Conservation (phyloP, 2,888 invertebrate genomes). For the Nephrotoma flavescens region DNA sequence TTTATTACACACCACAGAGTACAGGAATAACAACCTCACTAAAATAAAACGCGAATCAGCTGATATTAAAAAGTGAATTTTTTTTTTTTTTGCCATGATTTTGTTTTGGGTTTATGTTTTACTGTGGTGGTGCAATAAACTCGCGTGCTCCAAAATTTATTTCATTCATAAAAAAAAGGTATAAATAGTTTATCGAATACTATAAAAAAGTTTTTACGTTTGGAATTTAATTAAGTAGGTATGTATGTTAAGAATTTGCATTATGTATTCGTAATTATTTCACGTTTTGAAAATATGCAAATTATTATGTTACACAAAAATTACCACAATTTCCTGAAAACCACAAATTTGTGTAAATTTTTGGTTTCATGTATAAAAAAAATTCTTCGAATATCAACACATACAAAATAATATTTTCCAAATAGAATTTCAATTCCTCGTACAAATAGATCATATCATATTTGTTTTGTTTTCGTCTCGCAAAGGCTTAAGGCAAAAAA, state of each 20-base stretch:
- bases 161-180: not conserved
- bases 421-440: not conserved
- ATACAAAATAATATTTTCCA: not conserved
- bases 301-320: not conserved
- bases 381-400: not conserved
- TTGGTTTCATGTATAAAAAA: not conserved
- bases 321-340: not conserved
- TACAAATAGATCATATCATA: not conserved
- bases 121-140: not conserved
- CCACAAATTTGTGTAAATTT: not conserved
- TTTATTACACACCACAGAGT: not conserved
- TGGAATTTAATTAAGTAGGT: not conserved
- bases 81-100: not conserved
- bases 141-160: not conserved
- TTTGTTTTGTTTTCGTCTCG: not conserved
- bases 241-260: no score
- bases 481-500: not conserved
- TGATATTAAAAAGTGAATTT: not conserved
- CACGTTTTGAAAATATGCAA: no score
- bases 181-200: not conserved
- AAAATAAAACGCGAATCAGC: not conserved
- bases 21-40: not conserved
- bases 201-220: no score
- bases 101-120: not conserved
- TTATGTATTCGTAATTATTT: no score